Evolutionary conservation across 1,140 invertebrate species (phyloP), one percentile per base, ranked within the genome.

Genomic region (Drosophila pandora): DNA sequence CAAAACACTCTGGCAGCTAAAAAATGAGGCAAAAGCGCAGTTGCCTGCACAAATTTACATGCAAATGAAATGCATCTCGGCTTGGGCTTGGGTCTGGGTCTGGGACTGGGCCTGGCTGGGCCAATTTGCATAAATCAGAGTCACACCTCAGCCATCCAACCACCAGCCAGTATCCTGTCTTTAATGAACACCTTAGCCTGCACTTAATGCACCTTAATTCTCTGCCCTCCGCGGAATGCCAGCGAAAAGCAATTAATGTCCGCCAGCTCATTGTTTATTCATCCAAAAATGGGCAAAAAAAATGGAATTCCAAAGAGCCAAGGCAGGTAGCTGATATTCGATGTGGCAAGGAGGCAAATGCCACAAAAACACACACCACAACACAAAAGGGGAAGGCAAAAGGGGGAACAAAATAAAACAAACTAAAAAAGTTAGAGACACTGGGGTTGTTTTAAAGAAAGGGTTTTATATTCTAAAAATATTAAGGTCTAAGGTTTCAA

Each of bases 101-200:
- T 17, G 17, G 17, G 17, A 0, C 17, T 17, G 17, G 17, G 17
- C 17, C 17, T 17, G 17, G 41, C 64, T 21, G 17, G 63, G 56
- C 48, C 62, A 78, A 69, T 65, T 82, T 83, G 53, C 79, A 83
- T 83, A 83, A 83, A 83, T 83, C 79, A 83, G 49, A 63, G 65
- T 45, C 70, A 64, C 58, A 50, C 76, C 59, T 59, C 34, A 4
- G 12, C 49, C 43, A 43, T 57, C 43, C 45, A 48, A 22, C 25
- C 7, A 28, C 25, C 5, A 28, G 25, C 39, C 12, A 5, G 8
- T 41, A 55, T 13, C 12, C 48, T 12, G 17, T 34, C 37, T 37
- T 25, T 54, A 53, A 62, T 75, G 70, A 55, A 23, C 21, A 30
- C 59, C 78, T 72, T 73, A 56, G 62, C 50, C 70, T 64, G 74